Evolutionary conservation across 2,888 invertebrate genomes (phyloP).

Genomic region (Dryadula phaetusa): DNA sequence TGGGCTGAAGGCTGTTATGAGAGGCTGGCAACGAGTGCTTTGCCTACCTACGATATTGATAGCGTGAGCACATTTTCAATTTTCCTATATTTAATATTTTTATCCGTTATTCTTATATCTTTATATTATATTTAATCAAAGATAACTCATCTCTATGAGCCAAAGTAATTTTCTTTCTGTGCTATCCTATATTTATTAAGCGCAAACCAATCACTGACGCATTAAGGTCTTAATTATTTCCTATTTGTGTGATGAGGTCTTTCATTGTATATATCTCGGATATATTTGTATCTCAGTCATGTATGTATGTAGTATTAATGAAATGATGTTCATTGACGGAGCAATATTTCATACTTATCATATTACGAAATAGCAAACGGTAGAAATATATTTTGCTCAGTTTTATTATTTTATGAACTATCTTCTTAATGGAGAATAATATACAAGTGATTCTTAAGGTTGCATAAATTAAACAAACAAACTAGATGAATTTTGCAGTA

Average conservation of each 20-base stretch:
- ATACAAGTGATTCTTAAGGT: background rate
- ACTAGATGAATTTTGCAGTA: background rate
- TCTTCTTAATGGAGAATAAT: background rate
- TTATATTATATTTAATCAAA: background rate
- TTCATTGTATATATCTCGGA: slow-evolving; percentile 3
- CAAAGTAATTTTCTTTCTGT: background rate
- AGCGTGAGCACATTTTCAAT: slow-evolving; percentile 54
- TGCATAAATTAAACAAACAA: background rate
- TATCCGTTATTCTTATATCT: background rate
- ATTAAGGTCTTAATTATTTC: slow-evolving; percentile 19
- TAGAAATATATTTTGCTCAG: background rate
- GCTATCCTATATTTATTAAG: slow-evolving; percentile 21
- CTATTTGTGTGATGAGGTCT: slow-evolving; percentile 19
- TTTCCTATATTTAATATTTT: slow-evolving; percentile 49
- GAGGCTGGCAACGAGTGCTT: slow-evolving; percentile 52
- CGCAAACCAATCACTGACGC: slow-evolving; percentile 12
- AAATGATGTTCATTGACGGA: slow-evolving; percentile 7
- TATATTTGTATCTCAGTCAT: slow-evolving; percentile 13
- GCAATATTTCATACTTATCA: background rate
- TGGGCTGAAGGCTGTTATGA: slow-evolving; percentile 58
- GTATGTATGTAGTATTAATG: slow-evolving; percentile 3
- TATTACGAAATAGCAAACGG: background rate
- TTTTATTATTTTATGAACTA: background rate
- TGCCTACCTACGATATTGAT: slow-evolving; percentile 53
- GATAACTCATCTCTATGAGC: background rate